Percentiles rank a stretch among this genome's conserved stretches.
Conservation (phyloP, 2,888 invertebrate species). For the Mythimna ferrago region DNA sequence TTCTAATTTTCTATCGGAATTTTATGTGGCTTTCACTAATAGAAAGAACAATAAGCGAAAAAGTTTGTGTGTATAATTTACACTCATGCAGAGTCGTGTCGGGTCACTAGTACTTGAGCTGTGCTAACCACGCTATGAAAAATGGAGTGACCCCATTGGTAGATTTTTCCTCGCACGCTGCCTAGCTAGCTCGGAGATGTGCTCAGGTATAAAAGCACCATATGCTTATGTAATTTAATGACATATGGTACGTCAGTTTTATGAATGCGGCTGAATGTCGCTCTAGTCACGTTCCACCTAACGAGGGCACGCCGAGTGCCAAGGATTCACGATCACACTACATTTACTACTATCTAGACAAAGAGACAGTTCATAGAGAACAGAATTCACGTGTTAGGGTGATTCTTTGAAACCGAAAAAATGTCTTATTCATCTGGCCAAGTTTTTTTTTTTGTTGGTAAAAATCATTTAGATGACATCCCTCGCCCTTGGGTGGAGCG, state of each 20-base stretch:
- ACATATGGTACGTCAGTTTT: slow-evolving; percentile 7
- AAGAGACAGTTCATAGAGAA: slow-evolving; percentile 8
- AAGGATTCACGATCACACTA: slow-evolving; percentile 50
- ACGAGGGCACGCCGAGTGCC: slow-evolving; percentile 45
- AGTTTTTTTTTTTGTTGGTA: too few species aligned
- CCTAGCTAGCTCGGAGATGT: not conserved
- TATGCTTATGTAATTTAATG: slow-evolving; percentile 21
- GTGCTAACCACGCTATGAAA: not conserved
- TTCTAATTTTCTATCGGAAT: too few species aligned
- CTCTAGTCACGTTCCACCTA: slow-evolving; percentile 52
- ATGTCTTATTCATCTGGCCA: too few species aligned
- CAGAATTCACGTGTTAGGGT: not conserved
- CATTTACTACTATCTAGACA: slow-evolving; percentile 14
- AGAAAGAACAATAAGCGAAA: too few species aligned
- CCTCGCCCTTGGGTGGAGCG: too few species aligned
- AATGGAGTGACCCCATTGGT: not conserved
- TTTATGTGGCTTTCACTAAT: too few species aligned
- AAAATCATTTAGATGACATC: too few species aligned
- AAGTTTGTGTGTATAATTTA: too few species aligned
- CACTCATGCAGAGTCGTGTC: too few species aligned
- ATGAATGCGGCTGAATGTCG: slow-evolving; percentile 34
- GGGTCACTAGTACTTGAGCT: too few species aligned
- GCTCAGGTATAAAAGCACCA: not conserved
- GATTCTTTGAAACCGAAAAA: too few species aligned
- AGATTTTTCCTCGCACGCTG: not conserved